Evolutionary conservation across 92 coral and sea anemone genomes (phyloP).

Genomic region (Micromussa lordhowensis): DNA sequence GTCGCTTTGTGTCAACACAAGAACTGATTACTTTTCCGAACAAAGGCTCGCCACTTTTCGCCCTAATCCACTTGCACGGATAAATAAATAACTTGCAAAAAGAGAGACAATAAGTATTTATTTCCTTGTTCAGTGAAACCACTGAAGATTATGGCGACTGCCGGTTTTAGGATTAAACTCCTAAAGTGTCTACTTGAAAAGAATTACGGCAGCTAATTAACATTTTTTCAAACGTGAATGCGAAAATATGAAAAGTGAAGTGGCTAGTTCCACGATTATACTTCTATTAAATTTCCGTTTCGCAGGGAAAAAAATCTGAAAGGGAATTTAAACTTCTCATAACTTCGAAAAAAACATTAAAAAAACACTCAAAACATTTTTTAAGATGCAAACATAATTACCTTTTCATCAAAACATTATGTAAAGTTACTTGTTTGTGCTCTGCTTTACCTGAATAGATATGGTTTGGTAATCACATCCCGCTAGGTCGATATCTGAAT

Average conservation of each 20-base stretch:
- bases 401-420: neutral
- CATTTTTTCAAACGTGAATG: neutral
- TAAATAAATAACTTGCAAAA: neutral
- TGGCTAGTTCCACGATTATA: neutral
- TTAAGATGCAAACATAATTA: neutral
- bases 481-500: neutral
- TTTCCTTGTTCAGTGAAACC: neutral
- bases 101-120: neutral
- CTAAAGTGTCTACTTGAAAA: neutral
- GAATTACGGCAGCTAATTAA: neutral
- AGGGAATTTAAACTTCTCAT: too few relatives aligned
- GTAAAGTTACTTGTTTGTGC: neutral
- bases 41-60: neutral
- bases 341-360: neutral
- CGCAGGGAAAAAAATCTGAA: neutral
- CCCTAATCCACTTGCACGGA: conserved; percentile 5
- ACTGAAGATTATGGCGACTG: neutral
- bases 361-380: too few relatives aligned
- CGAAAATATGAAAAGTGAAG: neutral
- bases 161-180: neutral
- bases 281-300: neutral
- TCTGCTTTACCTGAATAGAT: neutral
- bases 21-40: neutral
- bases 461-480: neutral
- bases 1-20: conserved; percentile 11